Percentiles rank a stretch among this genome's conserved stretches.
Evolutionary conservation across 1,140 invertebrate genomes (phyloP).

Genomic region (Achroia grisella): DNA sequence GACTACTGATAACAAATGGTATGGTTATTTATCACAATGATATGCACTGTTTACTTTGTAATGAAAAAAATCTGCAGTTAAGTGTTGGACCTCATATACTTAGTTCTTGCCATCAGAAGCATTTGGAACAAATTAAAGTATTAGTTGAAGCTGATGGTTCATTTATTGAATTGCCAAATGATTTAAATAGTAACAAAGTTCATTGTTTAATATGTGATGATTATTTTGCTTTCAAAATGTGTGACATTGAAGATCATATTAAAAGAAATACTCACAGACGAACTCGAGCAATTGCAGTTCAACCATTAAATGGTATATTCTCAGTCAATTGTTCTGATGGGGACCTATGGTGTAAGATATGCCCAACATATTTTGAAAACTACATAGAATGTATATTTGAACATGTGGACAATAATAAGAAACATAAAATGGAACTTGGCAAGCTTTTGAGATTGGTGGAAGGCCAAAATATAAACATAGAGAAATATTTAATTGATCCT

Average conservation of each 20-base stretch:
- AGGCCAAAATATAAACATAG: constrained; percentile 29
- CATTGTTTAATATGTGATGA: constrained; percentile 27
- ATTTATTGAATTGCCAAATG: constrained; percentile 22
- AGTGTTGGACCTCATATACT: constrained; percentile 12
- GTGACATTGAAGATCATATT: constrained; percentile 5
- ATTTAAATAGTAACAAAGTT: constrained; percentile 7
- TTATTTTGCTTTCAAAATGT: constrained; percentile 2
- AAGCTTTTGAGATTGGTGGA: constrained; percentile 27
- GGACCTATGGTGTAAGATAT: constrained; percentile 25
- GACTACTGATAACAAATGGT: constrained; percentile 24
- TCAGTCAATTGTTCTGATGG: constrained; percentile 24
- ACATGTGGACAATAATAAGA: constrained; percentile 30
- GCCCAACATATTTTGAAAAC: constrained; percentile 18
- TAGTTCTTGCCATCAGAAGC: constrained; percentile 10
- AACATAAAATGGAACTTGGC: constrained; percentile 17
- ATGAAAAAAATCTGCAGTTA: constrained; percentile 3
- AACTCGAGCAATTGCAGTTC: constrained; percentile 28
- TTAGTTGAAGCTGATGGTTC: constrained; percentile 24
- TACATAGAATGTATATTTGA: constrained; percentile 35
- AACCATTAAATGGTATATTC: constrained; percentile 36
- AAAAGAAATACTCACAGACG: constrained; percentile 17
- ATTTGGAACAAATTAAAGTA: constrained; percentile 11
- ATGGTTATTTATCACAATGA: constrained; percentile 6
- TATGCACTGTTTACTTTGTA: constrained; percentile 22
- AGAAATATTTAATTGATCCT: constrained; percentile 26